Evolutionary conservation across 2,113 vertebrate genomes (phyloP).

Genomic region (Colius striatus): DNA sequence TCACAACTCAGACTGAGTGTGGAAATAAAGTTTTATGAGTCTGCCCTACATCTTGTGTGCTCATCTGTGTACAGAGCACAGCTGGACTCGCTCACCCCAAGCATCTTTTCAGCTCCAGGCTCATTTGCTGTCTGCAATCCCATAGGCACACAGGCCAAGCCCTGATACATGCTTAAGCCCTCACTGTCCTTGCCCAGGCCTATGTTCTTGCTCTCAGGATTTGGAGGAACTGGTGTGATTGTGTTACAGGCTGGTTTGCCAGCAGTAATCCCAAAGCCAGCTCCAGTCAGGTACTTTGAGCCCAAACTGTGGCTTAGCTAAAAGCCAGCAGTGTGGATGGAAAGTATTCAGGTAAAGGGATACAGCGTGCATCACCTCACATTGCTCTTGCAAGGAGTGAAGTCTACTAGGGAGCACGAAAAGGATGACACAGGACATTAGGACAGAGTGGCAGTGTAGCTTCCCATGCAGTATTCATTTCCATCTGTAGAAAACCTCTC

Average conservation of each 20-base stretch:
- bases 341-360: neutral
- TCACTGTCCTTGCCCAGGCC: neutral
- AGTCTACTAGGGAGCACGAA: neutral
- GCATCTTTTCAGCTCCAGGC: neutral
- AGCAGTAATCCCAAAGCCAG: neutral
- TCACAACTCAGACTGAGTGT: neutral
- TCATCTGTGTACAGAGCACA: accelerated
- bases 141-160: neutral
- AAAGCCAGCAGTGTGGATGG: neutral
- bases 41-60: neutral
- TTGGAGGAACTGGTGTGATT: neutral
- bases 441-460: neutral
- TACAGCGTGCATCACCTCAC: neutral
- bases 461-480: neutral
- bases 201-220: neutral
- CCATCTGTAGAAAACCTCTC: neutral
- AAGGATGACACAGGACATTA: neutral
- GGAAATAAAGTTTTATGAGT: neutral
- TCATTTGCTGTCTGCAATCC: neutral
- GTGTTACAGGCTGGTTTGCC: neutral
- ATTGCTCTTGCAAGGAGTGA: neutral
- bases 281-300: neutral
- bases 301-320: neutral
- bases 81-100: neutral
- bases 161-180: neutral